Percentiles rank a stretch among this genome's conserved stretches.
Conservation (phyloP, 2,888 invertebrate genomes). For the Harpalus rufipes region DNA sequence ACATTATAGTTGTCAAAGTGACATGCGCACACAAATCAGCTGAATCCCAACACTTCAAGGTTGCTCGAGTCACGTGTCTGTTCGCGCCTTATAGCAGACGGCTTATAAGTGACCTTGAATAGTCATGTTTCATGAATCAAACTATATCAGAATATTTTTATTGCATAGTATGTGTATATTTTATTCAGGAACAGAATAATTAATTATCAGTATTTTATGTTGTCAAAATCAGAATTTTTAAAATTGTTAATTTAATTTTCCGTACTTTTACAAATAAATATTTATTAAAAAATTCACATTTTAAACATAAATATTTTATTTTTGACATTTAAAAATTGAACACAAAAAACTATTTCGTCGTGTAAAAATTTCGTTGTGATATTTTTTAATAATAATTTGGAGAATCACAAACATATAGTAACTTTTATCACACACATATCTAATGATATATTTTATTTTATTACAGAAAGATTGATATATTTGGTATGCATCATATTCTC, state of each 20-base stretch:
- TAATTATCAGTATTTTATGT: not conserved
- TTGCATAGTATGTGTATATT: slow-evolving; percentile 29
- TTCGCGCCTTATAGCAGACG: too few species aligned
- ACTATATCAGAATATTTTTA: slow-evolving; percentile 58
- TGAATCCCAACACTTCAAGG: too few species aligned
- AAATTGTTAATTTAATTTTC: not conserved
- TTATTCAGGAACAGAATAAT: not conserved
- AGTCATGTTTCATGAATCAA: too few species aligned
- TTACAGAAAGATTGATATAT: slow-evolving; percentile 46
- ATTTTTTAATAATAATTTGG: slow-evolving; percentile 10
- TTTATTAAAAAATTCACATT: too few species aligned
- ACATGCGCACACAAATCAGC: too few species aligned
- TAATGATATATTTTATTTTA: slow-evolving; percentile 52
- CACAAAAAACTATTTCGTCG: not conserved
- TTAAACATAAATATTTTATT: too few species aligned
- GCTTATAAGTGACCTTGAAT: too few species aligned
- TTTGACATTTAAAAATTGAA: too few species aligned
- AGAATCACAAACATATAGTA: slow-evolving; percentile 27
- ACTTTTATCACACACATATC: slow-evolving; percentile 55
- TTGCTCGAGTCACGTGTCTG: too few species aligned
- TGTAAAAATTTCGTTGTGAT: not conserved
- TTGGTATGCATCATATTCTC: slow-evolving; percentile 46
- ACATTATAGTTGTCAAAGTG: too few species aligned
- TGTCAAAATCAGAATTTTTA: not conserved
- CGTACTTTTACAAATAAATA: not conserved